Conservation (phyloP, 2,888 invertebrate species). For the Agrochola lychnidis region DNA sequence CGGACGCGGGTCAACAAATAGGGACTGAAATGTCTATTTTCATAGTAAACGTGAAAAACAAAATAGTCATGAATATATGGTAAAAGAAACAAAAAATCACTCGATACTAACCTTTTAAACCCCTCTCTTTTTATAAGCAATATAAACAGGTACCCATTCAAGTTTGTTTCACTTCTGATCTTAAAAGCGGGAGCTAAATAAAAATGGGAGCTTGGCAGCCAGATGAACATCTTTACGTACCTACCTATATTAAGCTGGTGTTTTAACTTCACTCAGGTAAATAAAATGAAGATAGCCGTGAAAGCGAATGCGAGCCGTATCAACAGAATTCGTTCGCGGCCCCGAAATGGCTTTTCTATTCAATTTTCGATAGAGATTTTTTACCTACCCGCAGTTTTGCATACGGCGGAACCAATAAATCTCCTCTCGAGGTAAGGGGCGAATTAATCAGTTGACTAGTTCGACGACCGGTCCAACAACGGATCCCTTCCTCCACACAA, state of each 20-base stretch:
- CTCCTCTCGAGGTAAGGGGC: conserved; percentile 89
- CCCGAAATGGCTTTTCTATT: conserved; percentile 90
- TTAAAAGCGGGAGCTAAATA: conserved; percentile 57
- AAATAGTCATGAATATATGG: conserved; percentile 5
- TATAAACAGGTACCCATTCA: conserved; percentile 41
- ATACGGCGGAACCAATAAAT: conserved; percentile 90
- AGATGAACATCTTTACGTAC: conserved; percentile 48
- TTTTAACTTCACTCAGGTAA: conserved; percentile 78
- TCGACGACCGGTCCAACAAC: conserved; percentile 82
- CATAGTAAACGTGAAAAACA: conserved; percentile 8
- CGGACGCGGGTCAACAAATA: conserved; percentile 18
- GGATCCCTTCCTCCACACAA: conserved; percentile 67
- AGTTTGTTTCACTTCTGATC: conserved; percentile 53
- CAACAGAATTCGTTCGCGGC: conserved; percentile 84
- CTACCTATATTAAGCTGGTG: conserved; percentile 65
- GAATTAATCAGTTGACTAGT: conserved; percentile 89
- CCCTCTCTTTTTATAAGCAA: conserved; percentile 34
- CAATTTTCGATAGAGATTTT: conserved; percentile 91
- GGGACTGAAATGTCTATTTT: conserved; percentile 16
- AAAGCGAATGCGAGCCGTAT: conserved; percentile 82
- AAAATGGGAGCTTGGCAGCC: conserved; percentile 48
- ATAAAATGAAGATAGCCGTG: conserved; percentile 86
- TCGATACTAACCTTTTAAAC: conserved; percentile 30
- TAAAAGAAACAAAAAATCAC: conserved; percentile 27
- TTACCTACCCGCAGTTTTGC: conserved; percentile 90